Evolutionary conservation across 2,888 invertebrate species (phyloP), one percentile per base, ranked within the genome.

Genomic region (Emesis furor): DNA sequence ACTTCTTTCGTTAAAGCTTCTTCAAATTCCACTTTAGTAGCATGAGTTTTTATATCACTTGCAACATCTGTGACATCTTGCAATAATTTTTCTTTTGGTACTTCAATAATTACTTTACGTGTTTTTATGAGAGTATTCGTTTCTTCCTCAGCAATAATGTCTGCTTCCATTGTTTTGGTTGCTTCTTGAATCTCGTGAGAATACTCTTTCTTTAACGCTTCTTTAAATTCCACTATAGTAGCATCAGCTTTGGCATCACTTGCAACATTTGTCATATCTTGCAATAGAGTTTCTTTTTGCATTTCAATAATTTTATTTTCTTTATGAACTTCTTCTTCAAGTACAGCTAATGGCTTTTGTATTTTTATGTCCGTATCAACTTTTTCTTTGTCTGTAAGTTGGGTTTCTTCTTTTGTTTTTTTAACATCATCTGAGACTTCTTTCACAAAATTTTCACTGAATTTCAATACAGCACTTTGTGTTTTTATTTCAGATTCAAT

Each of bases 281-380:
- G 2, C 10, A 42, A 42, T 10, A 42, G 10, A 46, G 14, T 32
- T 30, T 65, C 62, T 30, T 7, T 65, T 32, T 10, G 42, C 42
- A 2, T 10, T 42, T 42, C 42, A 1, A 2, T 65, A 12, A 39
- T 24, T 51, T 51, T n/a, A n/a, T 51, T 39, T 8, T 3, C 42
- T 10, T 8, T 10, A 42, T 12, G 3, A 7, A 42, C 89, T 90
- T 10, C 84, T 1, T 42, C 3, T 42, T 42, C 30, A 62, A 30
- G 3, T n/a, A 59, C 7, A 7, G 37, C 6, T 5, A 37, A 37
- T 37, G 37, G 37, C 37, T 37, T 7, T 37, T 37, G 37, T 37
- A 37, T 6, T 37, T 37, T 37, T 37, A 37, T 7, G 37, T 30
- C 30, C 12, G 42, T 24, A 8, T 14, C 8, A 59, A 59, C 24